phyloP scores from a whole-genome alignment of 2,797 vertebrate species.

The Choloepus didactylus region DNA sequence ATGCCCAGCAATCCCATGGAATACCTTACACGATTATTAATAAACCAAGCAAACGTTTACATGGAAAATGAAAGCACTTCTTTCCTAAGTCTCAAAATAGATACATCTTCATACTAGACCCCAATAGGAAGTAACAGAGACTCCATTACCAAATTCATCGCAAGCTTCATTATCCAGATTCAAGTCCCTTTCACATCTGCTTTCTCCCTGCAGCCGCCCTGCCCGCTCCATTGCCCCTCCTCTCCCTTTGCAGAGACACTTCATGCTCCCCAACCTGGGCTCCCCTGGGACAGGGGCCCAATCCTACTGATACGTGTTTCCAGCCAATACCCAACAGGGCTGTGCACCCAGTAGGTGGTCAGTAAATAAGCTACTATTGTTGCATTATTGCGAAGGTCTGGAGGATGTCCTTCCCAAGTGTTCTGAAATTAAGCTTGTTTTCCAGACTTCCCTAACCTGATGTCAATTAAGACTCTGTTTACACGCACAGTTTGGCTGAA shows the following conservation, averaged over 20 bases:
- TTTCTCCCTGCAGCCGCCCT: background rate
- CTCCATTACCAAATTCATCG: background rate
- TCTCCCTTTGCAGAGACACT: rapidly evolving
- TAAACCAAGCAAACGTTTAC: slow-evolving; percentile 23
- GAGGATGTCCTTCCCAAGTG: background rate
- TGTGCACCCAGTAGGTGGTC: background rate
- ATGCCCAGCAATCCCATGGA: background rate
- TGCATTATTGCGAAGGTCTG: background rate
- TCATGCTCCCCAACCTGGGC: background rate
- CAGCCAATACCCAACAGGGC: rapidly evolving
- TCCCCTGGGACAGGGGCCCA: background rate
- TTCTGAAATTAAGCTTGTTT: background rate
- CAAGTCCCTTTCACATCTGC: background rate
- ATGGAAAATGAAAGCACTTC: slow-evolving; percentile 37
- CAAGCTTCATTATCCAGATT: background rate
- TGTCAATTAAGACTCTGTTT: slow-evolving; percentile 61
- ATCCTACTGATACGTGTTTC: rapidly evolving
- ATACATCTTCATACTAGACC: background rate
- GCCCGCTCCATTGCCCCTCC: rapidly evolving
- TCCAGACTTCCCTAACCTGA: slow-evolving; percentile 41
- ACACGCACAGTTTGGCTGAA: slow-evolving; percentile 24
- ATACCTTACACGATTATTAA: background rate
- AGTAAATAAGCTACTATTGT: rapidly evolving
- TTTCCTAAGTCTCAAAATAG: slow-evolving; percentile 54
- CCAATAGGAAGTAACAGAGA: background rate